Base-by-base conservation (phyloP, 2,113 vertebrate genomes). In the Telmatochromis sp. region DNA sequence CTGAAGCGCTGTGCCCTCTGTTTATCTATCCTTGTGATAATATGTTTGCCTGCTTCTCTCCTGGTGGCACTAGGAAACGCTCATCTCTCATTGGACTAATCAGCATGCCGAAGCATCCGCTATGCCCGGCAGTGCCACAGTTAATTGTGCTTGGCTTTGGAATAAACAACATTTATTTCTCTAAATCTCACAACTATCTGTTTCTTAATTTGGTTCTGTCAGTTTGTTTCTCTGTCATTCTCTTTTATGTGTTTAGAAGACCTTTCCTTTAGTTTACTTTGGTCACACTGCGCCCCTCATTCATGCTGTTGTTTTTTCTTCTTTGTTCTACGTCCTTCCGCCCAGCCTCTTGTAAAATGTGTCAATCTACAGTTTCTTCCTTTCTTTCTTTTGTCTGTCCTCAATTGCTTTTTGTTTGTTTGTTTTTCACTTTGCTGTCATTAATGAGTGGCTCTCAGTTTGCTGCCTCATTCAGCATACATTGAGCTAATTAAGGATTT, bases 401-500 rank as follows among this genome's bases (percentile, higher is more conserved):
- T 51, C 33, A 63, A 42, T 83, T 86, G 51, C 54, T 78, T 78
- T 68, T 78, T 51, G 45, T 70, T 55, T 82, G 51, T 89, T 91
- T 85, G 28, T 19, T 49, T 85, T 89, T 82, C 82, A 89, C 88
- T 93, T 93, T 85, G 63, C 90, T 92, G 87, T 93, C 94, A 94
- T 94, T 94, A 93, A 91, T 60, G 85, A 95, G 89, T 84, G 80
- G 85, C 89, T 92, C 88, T 91, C 87, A 89, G 90, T 95, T 94
- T 89, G 91, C 80, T 83, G 89, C 83, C 83, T 91, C 94, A 93
- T 95, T 95, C 93, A 88, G 88, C 88, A 91, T 92, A 90, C 85
- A 91, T 93, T 91, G 87, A 88, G 91, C 94, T 94, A 94, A 96
- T 95, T 95, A 94, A 91, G 93, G 94, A 94, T 95, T 96, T 96